Conservation (phyloP, 2,113 vertebrate genomes). For the Amphiprion percula region DNA sequence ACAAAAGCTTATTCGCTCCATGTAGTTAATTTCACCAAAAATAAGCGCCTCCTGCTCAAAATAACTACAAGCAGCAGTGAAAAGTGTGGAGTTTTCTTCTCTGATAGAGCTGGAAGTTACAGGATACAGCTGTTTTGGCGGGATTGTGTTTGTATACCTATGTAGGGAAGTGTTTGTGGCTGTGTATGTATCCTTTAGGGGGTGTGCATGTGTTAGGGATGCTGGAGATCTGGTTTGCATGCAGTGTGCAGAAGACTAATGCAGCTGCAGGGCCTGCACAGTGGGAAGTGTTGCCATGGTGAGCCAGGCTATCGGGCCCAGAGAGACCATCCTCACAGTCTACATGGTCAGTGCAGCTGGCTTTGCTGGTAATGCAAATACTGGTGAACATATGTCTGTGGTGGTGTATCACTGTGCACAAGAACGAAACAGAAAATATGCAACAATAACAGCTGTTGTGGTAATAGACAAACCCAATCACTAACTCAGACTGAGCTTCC, state of each 20-base stretch:
- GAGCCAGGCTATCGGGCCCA: conserved; percentile 75
- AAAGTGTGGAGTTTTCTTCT: background rate
- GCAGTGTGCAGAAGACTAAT: conserved; percentile 71
- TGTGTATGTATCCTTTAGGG: conserved; percentile 25
- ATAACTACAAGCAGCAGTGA: background rate
- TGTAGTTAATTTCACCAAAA: conserved; percentile 9
- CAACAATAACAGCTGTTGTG: conserved; percentile 6
- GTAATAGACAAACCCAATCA: conserved; percentile 6
- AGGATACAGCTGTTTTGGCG: conserved; percentile 9
- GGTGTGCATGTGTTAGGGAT: conserved; percentile 22
- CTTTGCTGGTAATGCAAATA: conserved; percentile 48
- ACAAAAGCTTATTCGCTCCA: background rate
- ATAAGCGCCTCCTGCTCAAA: background rate
- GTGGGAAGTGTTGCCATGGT: conserved; percentile 86
- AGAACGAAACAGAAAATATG: background rate
- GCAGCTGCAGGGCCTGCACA: conserved; percentile 80
- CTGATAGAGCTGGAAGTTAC: background rate
- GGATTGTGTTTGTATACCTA: conserved; percentile 2
- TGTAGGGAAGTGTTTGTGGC: conserved; percentile 13
- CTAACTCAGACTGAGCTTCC: conserved; percentile 36
- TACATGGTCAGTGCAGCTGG: conserved; percentile 68
- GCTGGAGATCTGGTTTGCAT: conserved; percentile 75
- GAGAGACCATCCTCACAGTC: conserved; percentile 68
- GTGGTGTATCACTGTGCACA: conserved; percentile 2
- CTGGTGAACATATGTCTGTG: conserved; percentile 12